Evolutionary conservation across 1,140 invertebrate genomes (phyloP).

Genomic region (Euura saliciscinereae): DNA sequence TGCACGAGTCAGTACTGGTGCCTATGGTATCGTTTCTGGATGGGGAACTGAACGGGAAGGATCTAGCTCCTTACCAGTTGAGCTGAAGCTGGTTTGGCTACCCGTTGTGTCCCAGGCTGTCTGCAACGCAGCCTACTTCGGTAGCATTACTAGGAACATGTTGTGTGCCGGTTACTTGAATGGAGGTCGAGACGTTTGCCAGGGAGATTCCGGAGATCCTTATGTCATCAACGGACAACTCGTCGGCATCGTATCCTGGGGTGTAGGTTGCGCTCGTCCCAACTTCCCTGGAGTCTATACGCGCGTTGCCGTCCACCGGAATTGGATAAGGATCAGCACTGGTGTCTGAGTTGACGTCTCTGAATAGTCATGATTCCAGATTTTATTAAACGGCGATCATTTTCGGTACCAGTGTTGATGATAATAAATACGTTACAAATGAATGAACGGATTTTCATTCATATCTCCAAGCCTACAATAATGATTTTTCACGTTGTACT

Average conservation of each 20-base stretch:
- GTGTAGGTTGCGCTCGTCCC: conserved; percentile 59
- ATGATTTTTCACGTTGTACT: no score
- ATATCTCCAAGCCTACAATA: no score
- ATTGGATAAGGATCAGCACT: conserved; percentile 36
- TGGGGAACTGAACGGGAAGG: background rate
- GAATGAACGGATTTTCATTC: no score
- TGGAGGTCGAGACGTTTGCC: conserved; percentile 60
- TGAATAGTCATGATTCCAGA: no score
- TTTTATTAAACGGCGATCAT: no score
- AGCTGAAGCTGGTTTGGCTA: conserved; percentile 33
- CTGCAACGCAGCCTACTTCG: conserved; percentile 32
- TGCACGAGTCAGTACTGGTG: background rate
- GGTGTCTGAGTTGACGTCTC: no score
- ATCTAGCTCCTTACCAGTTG: conserved; percentile 11
- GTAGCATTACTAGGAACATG: conserved; percentile 34
- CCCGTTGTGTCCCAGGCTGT: conserved; percentile 30
- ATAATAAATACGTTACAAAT: no score
- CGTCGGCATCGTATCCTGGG: conserved; percentile 65
- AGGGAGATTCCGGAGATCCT: conserved; percentile 60
- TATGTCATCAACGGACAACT: conserved; percentile 51
- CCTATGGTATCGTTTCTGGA: conserved; percentile 20
- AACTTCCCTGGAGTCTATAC: conserved; percentile 65
- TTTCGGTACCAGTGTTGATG: no score
- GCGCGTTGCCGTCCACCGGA: conserved; percentile 49
- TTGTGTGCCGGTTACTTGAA: conserved; percentile 56